These are phyloP conservation scores for Rhorus exstirpatorius DNA, from an alignment of 2,888 invertebrate species.

Conservation along the genomic window DNA sequence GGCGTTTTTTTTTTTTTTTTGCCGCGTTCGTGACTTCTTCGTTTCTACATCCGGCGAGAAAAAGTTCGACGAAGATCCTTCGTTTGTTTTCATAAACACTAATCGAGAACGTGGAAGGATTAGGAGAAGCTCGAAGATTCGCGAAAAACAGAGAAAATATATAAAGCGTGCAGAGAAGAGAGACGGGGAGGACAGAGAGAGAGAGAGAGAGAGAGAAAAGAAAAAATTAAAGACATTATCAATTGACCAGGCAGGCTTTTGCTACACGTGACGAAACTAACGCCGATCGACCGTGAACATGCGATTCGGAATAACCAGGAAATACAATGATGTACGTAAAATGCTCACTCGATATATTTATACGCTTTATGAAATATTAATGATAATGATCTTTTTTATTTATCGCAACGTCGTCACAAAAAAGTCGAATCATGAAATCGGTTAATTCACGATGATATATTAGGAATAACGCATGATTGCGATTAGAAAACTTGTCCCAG, in stretches of 20 bases:
- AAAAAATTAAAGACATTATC: not conserved
- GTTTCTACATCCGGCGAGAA: not conserved
- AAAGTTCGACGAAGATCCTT: conserved; percentile 14
- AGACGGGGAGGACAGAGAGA: not conserved
- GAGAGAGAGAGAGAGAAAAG: not conserved
- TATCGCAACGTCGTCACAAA: too few species aligned
- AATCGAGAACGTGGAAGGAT: not conserved
- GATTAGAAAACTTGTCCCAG: too few species aligned
- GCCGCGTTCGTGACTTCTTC: not conserved
- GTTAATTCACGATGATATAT: too few species aligned
- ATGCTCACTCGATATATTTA: conserved; percentile 4
- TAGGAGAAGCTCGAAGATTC: not conserved
- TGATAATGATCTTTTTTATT: not conserved
- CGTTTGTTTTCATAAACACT: not conserved
- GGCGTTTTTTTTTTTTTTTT: not conserved
- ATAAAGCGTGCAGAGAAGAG: not conserved
- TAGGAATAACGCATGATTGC: too few species aligned
- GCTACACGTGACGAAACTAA: conserved; percentile 75
- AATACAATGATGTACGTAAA: conserved; percentile 82
- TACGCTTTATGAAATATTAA: not conserved
- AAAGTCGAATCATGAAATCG: too few species aligned
- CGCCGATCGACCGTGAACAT: conserved; percentile 77
- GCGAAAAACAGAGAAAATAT: not conserved
- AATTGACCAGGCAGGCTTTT: conserved; percentile 10
- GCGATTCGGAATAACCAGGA: conserved; percentile 80